Conservation (phyloP, 2,113 vertebrate species). For the Pelusios castaneus region DNA sequence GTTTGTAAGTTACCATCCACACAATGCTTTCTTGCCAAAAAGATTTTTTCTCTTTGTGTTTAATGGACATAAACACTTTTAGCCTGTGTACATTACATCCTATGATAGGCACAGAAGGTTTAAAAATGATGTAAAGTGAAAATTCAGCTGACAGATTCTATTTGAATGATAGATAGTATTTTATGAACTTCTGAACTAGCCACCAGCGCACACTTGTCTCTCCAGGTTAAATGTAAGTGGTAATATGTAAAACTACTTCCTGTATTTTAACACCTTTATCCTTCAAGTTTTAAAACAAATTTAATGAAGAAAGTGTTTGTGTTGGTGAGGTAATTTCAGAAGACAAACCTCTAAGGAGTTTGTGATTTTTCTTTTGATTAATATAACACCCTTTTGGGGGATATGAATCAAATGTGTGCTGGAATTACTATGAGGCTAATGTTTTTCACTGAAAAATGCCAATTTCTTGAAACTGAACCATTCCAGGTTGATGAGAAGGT, state of each 20-base stretch:
- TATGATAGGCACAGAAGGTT: conserved; percentile 8
- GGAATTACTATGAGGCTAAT: background rate
- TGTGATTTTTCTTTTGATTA: conserved; percentile 34
- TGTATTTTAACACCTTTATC: background rate
- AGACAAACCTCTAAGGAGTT: background rate
- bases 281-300: background rate
- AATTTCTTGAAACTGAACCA: background rate
- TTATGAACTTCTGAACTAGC: background rate
- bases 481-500: background rate
- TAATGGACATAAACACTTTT: background rate
- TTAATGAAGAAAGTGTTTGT: background rate
- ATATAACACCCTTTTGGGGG: background rate
- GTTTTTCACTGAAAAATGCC: background rate
- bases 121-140: conserved; percentile 18
- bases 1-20: background rate
- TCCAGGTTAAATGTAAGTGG: background rate
- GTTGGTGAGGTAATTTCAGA: conserved; percentile 13
- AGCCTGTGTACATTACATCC: background rate
- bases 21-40: background rate
- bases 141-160: conserved; percentile 37
- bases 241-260: conserved; percentile 10
- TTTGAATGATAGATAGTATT: conserved; percentile 16
- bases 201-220: background rate
- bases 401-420: background rate
- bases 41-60: background rate